Evolutionary conservation across 2,888 invertebrate species (phyloP).

Genomic region (Ypsolopha sequella): DNA sequence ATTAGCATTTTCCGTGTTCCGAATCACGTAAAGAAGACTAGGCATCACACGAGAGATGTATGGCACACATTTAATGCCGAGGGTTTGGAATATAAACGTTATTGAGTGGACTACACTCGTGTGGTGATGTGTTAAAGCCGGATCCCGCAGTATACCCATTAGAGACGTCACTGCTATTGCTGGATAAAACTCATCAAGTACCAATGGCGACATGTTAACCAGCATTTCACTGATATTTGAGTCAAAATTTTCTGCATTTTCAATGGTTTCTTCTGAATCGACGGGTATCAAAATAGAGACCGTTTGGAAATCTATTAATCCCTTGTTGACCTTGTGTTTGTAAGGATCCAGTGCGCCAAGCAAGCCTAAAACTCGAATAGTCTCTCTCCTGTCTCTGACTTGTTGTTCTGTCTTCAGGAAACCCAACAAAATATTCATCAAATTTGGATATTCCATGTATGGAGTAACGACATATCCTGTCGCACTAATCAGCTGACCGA

Average conservation of each 20-base stretch:
- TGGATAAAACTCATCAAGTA: slow-evolving; percentile 97
- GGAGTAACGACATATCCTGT: slow-evolving; percentile 97
- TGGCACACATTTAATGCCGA: slow-evolving; percentile 94
- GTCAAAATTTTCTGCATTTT: slow-evolving; percentile 68
- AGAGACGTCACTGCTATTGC: slow-evolving; percentile 96
- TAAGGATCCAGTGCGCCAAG: slow-evolving; percentile 98
- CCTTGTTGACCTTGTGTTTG: slow-evolving; percentile 95
- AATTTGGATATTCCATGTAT: slow-evolving; percentile 91
- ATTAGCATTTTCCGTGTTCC: slow-evolving; percentile 82
- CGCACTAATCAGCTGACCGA: slow-evolving; percentile 95
- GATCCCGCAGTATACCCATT: slow-evolving; percentile 94
- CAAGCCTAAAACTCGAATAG: slow-evolving; percentile 93
- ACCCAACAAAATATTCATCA: slow-evolving; percentile 92
- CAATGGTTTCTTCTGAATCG: slow-evolving; percentile 74
- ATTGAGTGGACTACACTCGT: slow-evolving; percentile 96
- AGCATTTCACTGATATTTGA: slow-evolving; percentile 91
- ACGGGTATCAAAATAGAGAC: slow-evolving; percentile 85
- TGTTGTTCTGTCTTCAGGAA: slow-evolving; percentile 97
- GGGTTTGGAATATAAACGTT: slow-evolving; percentile 95
- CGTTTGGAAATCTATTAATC: slow-evolving; percentile 89
- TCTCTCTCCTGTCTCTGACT: slow-evolving; percentile 86
- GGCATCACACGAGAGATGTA: slow-evolving; percentile 93
- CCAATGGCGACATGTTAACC: slow-evolving; percentile 90
- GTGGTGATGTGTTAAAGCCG: slow-evolving; percentile 90
- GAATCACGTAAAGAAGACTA: slow-evolving; percentile 88